Percentiles rank a stretch among this genome's conserved stretches.
These are phyloP conservation scores for Tringa solitaria DNA, from an alignment of 2,113 vertebrate species.

Conservation along the genomic window DNA sequence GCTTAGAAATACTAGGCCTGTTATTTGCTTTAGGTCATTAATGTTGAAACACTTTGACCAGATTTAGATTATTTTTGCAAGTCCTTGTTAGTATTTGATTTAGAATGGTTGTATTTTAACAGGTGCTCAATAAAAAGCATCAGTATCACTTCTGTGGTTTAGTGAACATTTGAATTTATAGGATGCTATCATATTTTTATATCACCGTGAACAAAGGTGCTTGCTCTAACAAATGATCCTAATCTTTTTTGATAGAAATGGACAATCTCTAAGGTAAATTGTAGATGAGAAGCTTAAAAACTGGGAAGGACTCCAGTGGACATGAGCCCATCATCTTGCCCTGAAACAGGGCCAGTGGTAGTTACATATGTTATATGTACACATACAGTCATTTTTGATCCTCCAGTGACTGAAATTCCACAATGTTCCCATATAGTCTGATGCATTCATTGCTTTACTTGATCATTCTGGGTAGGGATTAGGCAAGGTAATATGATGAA, in stretches of 20 bases:
- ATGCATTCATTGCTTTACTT: not conserved
- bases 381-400: not conserved
- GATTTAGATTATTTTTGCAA: not conserved
- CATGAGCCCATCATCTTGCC: not conserved
- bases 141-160: not conserved
- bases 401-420: not conserved
- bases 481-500: not conserved
- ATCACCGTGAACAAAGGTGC: not conserved
- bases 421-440: not conserved
- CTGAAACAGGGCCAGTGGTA: not conserved
- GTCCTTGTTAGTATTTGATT: not conserved
- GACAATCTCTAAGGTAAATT: not conserved
- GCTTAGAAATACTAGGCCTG: not conserved
- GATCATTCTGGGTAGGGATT: not conserved
- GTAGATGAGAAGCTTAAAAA: not conserved
- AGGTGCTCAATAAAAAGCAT: not conserved
- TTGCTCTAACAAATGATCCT: not conserved
- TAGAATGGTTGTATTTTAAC: not conserved
- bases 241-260: not conserved
- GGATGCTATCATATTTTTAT: not conserved
- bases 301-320: not conserved
- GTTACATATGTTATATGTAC: not conserved
- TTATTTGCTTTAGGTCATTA: not conserved
- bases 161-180: not conserved
- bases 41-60: not conserved